Conservation (phyloP, 2,113 vertebrate genomes). For the Sceloporus tristichus region DNA sequence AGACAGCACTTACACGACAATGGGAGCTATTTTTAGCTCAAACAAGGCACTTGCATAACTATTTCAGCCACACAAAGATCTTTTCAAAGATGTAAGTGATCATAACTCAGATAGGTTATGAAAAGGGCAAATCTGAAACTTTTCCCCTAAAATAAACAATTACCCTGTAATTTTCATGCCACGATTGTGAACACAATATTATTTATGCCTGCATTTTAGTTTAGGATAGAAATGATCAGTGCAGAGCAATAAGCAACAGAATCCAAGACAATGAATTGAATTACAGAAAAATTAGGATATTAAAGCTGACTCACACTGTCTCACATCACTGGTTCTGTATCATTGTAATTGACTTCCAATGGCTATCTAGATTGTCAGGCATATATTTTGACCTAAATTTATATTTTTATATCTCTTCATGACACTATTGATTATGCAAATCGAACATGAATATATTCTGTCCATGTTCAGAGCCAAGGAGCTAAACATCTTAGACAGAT, state of each 20-base stretch:
- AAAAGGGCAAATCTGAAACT: slow-evolving; percentile 11
- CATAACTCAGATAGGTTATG: background rate
- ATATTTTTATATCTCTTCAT: background rate
- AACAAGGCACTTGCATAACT: slow-evolving; percentile 21
- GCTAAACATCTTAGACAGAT: background rate
- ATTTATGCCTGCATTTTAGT: background rate
- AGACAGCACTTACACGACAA: slow-evolving; percentile 39
- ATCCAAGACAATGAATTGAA: background rate
- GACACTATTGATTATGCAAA: background rate
- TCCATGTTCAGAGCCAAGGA: background rate
- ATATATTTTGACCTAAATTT: background rate
- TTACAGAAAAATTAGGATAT: no score
- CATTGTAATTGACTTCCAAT: background rate
- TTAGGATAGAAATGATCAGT: background rate
- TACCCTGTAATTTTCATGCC: background rate
- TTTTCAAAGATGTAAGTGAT: slow-evolving; percentile 11
- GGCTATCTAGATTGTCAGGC: background rate
- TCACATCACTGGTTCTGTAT: background rate
- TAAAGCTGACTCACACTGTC: background rate
- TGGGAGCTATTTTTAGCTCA: slow-evolving; percentile 45
- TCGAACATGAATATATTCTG: background rate
- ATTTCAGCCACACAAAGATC: slow-evolving; percentile 26
- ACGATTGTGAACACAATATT: background rate
- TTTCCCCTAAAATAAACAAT: slow-evolving; percentile 1
- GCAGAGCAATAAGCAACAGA: background rate